These are phyloP conservation scores for Oxyruncus cristatus DNA, from an alignment of 2,113 vertebrate species.

Conservation along the genomic window DNA sequence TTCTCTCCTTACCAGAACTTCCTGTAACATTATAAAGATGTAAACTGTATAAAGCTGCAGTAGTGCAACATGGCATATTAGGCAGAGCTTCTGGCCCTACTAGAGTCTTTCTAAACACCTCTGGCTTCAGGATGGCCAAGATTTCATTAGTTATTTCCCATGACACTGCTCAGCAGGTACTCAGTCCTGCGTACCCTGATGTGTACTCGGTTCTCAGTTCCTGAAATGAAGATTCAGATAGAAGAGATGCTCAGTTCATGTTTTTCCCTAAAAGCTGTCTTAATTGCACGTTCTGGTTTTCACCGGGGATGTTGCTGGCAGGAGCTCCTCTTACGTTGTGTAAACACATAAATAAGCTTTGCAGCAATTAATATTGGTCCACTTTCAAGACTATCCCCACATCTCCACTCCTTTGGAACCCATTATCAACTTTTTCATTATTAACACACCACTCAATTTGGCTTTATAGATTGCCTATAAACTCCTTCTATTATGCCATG, in stretches of 20 bases:
- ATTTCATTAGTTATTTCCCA: background rate
- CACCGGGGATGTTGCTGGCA: constrained; percentile 36
- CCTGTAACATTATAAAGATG: background rate
- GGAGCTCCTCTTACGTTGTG: background rate
- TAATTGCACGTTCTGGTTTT: constrained; percentile 15
- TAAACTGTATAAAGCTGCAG: background rate
- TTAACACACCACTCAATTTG: constrained; percentile 37
- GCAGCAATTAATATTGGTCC: constrained; percentile 46
- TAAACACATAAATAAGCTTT: constrained; percentile 56
- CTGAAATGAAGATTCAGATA: background rate
- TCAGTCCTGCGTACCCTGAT: background rate
- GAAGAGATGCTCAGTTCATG: background rate
- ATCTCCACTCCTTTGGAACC: constrained; percentile 15
- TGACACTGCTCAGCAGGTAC: background rate
- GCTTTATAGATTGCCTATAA: constrained; percentile 6
- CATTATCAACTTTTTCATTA: constrained; percentile 55
- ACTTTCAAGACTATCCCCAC: constrained; percentile 32
- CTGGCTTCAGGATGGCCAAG: background rate
- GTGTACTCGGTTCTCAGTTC: background rate
- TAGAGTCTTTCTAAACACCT: background rate
- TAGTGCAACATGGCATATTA: background rate
- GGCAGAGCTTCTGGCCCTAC: background rate
- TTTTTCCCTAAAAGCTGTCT: constrained; percentile 5
- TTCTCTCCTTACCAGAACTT: background rate
- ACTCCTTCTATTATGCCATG: background rate